Evolutionary conservation across 2,888 invertebrate genomes (phyloP), one percentile per base, ranked within the genome.

Genomic region (Pseudococcus viburni): DNA sequence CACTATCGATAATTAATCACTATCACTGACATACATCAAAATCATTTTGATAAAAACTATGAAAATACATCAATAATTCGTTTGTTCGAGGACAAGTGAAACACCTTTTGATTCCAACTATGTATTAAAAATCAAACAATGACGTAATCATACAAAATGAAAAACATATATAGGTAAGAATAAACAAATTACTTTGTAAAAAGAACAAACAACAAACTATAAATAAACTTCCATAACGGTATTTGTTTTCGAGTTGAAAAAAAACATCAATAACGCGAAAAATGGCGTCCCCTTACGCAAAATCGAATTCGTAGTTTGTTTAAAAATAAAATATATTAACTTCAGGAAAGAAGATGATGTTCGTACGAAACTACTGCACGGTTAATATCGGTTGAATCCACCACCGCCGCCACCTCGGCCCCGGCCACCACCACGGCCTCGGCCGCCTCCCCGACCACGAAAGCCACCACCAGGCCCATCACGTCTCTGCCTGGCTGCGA

Each of bases 401-500:
- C 80, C 89, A 12, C 91, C 89, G 84, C 90, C 89, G 19, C 90
- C 89, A 0, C 91, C 90, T 5, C 91, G 90, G 2, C 91, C 91
- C 19, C 91, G 89, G n/a, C 91, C 91, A 4, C 91, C 91, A 0
- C 91, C 90, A 48, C 91, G 90, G 6, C 91, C 91, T 17, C 91
- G 89, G 11, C 39, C 39, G 2, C 85, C 59, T n/a, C 86, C 84
- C 4, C 84, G 48, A n/a, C 93, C 91, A 0, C 92, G 91, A 0
- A 93, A 91, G 0, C 92, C 91, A 0, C 92, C 91, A 0, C 93
- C 77, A 51, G 48, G 83, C 93, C 93, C 89, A 94, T 94, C 15
- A 92, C 92, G 93, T 85, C 94, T 93, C 88, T 94, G 92, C 90
- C 95, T 95, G 94, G 93, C 94, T 39, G 94, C 93, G 91, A 94